Evolutionary conservation across 2,797 vertebrate genomes (phyloP).

Genomic region (Falco rusticolus): DNA sequence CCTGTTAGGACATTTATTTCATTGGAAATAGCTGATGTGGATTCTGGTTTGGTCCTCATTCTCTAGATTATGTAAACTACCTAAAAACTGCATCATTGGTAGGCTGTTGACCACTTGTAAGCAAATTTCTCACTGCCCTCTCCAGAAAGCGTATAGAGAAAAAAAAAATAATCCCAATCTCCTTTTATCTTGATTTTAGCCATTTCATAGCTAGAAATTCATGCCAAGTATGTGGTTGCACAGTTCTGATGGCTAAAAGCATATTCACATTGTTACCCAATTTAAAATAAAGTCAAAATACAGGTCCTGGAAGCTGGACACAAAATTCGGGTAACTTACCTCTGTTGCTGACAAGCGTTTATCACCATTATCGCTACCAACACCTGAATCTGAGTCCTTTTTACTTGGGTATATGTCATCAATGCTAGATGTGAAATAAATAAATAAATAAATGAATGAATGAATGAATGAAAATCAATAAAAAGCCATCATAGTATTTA

Average conservation of each 20-base stretch:
- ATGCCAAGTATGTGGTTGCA: not conserved
- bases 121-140: not conserved
- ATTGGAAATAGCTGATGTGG: fast-evolving
- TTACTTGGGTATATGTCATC: constrained; percentile 88
- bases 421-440: constrained; percentile 71
- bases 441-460: too few relatives aligned
- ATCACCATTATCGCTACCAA: constrained; percentile 95
- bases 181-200: not conserved
- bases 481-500: not conserved
- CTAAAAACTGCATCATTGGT: not conserved
- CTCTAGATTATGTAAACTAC: not conserved
- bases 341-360: constrained; percentile 93
- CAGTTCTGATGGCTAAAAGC: not conserved
- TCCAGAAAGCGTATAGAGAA: fast-evolving
- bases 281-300: not conserved
- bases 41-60: not conserved
- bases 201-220: not conserved
- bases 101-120: not conserved
- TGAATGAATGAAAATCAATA: not conserved
- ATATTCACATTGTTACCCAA: not conserved
- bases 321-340: constrained; percentile 72
- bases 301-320: not conserved
- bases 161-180: not conserved
- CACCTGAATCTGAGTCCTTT: constrained; percentile 95
- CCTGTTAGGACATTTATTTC: not conserved